A percentile compares a stretch with the other conserved stretches of the same genome.
Conservation (phyloP, 2,113 vertebrate species). For the Eleginops maclovinus region DNA sequence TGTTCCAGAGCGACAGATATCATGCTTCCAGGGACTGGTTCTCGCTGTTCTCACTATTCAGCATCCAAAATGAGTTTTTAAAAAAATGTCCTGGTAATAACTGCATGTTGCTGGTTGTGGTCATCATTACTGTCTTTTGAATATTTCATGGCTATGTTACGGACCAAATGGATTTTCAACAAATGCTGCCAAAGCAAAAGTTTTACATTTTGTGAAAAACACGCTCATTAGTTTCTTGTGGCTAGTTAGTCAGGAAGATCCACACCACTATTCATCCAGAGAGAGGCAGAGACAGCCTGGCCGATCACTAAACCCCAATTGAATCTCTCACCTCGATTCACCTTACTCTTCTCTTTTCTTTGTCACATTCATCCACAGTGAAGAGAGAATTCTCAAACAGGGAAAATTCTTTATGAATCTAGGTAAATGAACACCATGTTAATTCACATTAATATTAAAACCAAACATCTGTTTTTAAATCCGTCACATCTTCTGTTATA, state of each 20-base stretch:
- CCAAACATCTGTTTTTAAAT: too few relatives aligned
- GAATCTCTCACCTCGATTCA: too few relatives aligned
- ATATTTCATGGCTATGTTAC: not conserved
- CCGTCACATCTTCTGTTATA: too few relatives aligned
- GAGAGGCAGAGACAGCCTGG: too few relatives aligned
- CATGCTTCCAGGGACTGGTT: not conserved
- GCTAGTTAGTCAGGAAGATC: not conserved
- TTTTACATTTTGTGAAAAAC: not conserved
- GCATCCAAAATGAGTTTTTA: not conserved
- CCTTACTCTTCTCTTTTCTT: too few relatives aligned
- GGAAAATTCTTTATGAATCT: too few relatives aligned
- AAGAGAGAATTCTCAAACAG: too few relatives aligned
- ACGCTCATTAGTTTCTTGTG: not conserved
- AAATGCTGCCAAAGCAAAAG: not conserved
- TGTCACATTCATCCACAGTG: too few relatives aligned
- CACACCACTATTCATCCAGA: not conserved
- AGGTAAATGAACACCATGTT: too few relatives aligned
- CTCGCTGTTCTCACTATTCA: not conserved
- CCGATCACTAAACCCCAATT: too few relatives aligned
- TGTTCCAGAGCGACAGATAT: not conserved
- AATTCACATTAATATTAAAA: too few relatives aligned
- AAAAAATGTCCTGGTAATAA: not conserved
- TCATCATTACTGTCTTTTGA: not conserved
- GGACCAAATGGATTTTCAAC: not conserved
- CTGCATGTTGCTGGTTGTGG: not conserved